Evolutionary conservation across 2,797 vertebrate genomes (phyloP).

Genomic region (Oophaga sylvatica): DNA sequence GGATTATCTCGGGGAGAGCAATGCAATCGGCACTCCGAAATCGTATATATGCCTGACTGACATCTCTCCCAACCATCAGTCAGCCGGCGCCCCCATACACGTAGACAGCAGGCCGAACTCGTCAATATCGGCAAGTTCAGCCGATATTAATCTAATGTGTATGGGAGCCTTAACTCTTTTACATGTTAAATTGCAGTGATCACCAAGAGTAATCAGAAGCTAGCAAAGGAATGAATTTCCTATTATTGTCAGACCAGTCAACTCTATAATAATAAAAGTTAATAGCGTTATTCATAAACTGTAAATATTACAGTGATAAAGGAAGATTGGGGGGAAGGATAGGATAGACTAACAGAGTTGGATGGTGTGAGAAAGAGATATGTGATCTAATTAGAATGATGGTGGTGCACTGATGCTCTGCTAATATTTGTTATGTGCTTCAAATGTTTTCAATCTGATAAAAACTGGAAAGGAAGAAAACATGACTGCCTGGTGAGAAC

Average conservation of each 20-base stretch:
- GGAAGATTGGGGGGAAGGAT: not conserved
- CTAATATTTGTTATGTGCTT: not conserved
- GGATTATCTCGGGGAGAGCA: too few species aligned
- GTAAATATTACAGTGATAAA: not conserved
- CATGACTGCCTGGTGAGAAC: not conserved
- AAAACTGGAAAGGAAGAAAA: not conserved
- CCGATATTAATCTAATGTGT: too few species aligned
- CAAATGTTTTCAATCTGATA: constrained; percentile 10
- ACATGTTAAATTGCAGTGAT: not conserved
- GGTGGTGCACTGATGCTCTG: not conserved
- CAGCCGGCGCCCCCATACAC: too few species aligned
- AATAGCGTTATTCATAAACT: not conserved
- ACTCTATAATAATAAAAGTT: not conserved
- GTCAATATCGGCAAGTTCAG: too few species aligned
- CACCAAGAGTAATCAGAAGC: not conserved
- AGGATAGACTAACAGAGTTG: not conserved
- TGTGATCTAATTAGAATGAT: not conserved
- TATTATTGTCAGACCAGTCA: not conserved
- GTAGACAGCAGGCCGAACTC: too few species aligned
- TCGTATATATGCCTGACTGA: too few species aligned
- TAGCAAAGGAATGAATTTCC: not conserved
- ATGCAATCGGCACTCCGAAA: too few species aligned
- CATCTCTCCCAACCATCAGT: too few species aligned
- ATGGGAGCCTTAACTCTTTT: not conserved
- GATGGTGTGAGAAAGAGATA: not conserved